Conservation (phyloP, 2,888 invertebrate genomes). For the Lutraria lutraria region DNA sequence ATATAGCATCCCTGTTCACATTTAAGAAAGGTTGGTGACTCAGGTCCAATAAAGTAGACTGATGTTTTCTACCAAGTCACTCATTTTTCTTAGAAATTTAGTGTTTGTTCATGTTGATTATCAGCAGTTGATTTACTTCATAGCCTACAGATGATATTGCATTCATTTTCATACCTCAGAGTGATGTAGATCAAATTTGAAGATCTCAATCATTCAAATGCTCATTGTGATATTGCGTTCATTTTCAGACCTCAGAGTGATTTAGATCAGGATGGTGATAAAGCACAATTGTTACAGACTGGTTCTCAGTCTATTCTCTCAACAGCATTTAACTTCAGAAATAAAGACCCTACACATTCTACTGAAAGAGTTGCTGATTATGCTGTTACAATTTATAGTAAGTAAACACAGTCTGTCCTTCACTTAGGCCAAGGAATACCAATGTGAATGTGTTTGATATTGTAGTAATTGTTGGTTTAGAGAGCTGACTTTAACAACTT, state of each 20-base stretch:
- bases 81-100: no score
- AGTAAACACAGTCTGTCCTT: conserved; percentile 25
- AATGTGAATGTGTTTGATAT: no score
- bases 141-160: no score
- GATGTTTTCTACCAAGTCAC: no score
- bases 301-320: conserved; percentile 17
- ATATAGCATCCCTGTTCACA: no score
- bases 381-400: conserved; percentile 59
- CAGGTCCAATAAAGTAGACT: no score
- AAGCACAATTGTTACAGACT: neutral
- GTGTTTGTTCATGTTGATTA: no score
- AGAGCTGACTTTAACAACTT: no score
- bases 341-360: conserved; percentile 56
- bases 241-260: conserved; percentile 47
- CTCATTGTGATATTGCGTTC: neutral
- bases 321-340: conserved; percentile 53
- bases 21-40: no score
- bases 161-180: conserved; percentile 38
- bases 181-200: conserved; percentile 34
- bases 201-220: no score
- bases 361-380: conserved; percentile 70
- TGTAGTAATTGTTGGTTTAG: no score
- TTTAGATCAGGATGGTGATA: neutral
- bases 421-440: neutral
- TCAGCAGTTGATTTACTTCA: no score